These are phyloP conservation scores for Semaprochilodus insignis DNA, from an alignment of 2,797 vertebrate species.

Conservation along the genomic window DNA sequence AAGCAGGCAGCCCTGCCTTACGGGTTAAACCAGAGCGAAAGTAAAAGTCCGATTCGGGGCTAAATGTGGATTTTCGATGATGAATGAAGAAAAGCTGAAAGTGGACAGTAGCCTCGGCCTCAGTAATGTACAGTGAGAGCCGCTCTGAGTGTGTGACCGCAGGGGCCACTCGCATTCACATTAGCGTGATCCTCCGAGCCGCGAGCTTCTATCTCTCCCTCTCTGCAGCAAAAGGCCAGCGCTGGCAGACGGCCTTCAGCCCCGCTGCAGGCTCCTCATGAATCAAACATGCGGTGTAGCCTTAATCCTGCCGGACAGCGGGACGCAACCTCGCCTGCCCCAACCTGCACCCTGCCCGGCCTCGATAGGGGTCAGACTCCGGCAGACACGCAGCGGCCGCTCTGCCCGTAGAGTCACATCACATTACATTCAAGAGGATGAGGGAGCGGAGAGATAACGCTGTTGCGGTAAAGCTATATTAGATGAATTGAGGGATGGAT, in stretches of 20 bases:
- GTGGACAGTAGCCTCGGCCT: background rate
- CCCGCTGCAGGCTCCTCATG: background rate
- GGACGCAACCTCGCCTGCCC: slow-evolving; percentile 4
- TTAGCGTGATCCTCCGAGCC: background rate
- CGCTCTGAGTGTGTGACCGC: background rate
- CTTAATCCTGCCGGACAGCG: background rate
- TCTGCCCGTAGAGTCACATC: slow-evolving; percentile 38
- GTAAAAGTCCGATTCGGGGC: background rate
- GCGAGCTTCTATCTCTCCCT: background rate
- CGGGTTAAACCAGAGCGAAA: background rate
- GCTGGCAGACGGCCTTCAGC: background rate
- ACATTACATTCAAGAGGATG: slow-evolving; percentile 47
- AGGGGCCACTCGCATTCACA: background rate
- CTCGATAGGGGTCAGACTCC: background rate
- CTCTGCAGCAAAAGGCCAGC: background rate
- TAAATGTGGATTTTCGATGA: background rate
- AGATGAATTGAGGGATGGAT: slow-evolving; percentile 21
- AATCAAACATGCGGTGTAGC: slow-evolving; percentile 3
- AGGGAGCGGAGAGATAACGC: slow-evolving; percentile 67
- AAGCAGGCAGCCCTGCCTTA: no score
- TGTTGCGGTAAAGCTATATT: slow-evolving; percentile 38
- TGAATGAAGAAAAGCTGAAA: background rate
- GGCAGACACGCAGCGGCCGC: background rate
- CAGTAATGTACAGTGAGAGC: background rate
- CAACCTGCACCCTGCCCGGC: background rate